A percentile compares a stretch with the other conserved stretches of the same genome.
phyloP scores from a whole-genome alignment of 2,797 vertebrate genomes.

The Cuniculus paca region DNA sequence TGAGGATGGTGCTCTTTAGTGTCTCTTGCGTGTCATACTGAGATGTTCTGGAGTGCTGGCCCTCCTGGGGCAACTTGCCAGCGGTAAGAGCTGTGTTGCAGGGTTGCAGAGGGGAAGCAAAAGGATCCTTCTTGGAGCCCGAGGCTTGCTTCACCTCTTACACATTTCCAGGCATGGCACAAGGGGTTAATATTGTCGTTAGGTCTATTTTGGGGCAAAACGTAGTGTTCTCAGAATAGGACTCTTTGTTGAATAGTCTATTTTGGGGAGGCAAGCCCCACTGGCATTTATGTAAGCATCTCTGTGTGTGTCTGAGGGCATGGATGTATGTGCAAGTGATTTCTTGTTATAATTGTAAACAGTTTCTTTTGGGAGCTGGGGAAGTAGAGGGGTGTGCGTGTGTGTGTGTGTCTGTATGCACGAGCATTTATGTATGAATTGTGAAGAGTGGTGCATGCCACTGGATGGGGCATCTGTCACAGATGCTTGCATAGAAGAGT shows the following conservation, averaged over 20 bases:
- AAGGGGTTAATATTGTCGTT: constrained; percentile 73
- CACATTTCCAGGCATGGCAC: constrained; percentile 40
- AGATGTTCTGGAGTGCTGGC: background rate
- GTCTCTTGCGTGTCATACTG: background rate
- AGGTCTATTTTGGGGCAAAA: constrained; percentile 81
- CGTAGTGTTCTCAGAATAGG: constrained; percentile 80
- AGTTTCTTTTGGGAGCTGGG: constrained; percentile 66
- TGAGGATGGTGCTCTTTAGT: constrained; percentile 15
- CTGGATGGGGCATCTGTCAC: background rate
- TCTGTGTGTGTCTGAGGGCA: constrained; percentile 79
- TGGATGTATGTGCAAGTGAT: constrained; percentile 74
- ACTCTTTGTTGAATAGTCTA: constrained; percentile 82
- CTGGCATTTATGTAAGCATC: constrained; percentile 81
- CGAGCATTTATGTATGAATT: background rate
- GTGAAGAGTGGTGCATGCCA: background rate
- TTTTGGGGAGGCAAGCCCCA: constrained; percentile 83
- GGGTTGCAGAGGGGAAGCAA: background rate
- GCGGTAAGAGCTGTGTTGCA: background rate
- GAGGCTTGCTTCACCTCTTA: background rate
- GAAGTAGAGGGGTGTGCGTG: constrained; percentile 39
- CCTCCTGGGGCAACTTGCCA: background rate
- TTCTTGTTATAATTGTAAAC: constrained; percentile 82
- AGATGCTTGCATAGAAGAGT: background rate
- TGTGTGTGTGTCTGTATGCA: background rate
- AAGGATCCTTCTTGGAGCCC: background rate